Evolutionary conservation across 2,888 invertebrate genomes (phyloP), one percentile per base, ranked within the genome.

Genomic region (Camptogramma bilineatum): DNA sequence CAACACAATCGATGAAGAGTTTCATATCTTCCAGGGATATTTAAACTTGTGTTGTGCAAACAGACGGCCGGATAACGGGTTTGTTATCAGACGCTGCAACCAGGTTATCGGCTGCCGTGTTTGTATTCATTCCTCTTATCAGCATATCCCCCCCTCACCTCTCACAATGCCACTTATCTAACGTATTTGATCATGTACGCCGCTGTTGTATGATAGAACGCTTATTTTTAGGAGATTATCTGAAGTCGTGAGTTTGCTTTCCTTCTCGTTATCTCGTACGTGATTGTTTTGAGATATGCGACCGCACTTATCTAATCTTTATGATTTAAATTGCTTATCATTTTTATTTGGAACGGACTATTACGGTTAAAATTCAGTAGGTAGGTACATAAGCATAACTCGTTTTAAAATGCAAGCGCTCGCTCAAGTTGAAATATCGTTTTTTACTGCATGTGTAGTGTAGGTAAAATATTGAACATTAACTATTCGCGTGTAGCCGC

Each of bases 81-180:
- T 65, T 61, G 75, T 83, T 88, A 91, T 90, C 90, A 85, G 80
- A 70, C 73, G 75, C 79, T 82, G 85, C 88, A 90, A 88, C 86
- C 90, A 86, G 88, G 90, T 87, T 91, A 90, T 91, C 91, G 84
- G 85, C 83, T 85, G 86, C 82, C 78, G 82, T 90, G 89, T 91
- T 90, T 90, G 86, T 77, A 72, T 76, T 79, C n/a, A 18, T 73
- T 74, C n/a, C n/a, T n/a, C 80, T 87, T 90, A 91, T 91, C 90
- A 82, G 79, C 77, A 77, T 85, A 86, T 86, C 86, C 86, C 82
- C 80, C 79, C 86, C 82, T 79, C 79, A 75, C 78, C 75, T 81
- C 76, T 78, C 77, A 77, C 77, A 80, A 81, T 83, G 77, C 79
- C 72, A 72, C 78, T 81, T 88, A 90, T 89, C 89, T 84, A 76